Evolutionary conservation across 2,113 vertebrate genomes (phyloP), one percentile per base, ranked within the genome.

Genomic region (Polypterus bichir): DNA sequence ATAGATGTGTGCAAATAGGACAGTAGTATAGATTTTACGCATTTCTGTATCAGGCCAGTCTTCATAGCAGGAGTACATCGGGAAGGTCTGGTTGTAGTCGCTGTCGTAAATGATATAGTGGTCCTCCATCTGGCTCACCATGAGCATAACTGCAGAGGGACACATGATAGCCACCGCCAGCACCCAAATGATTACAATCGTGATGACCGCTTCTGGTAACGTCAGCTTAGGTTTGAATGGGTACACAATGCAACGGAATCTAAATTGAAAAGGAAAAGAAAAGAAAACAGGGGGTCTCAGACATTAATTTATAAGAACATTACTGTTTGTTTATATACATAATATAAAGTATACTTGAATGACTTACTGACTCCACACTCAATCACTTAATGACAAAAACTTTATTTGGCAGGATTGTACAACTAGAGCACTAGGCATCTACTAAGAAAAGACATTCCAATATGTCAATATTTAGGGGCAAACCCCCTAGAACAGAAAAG

Each of bases 1-100:
- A 70, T 89, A 89, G 71, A 88, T 85, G 69, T 80, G 80, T 1
- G 66, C 72, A 7, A 89, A 88, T 60, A 89, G 77, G 57, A 88
- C 76, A 0, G 77, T 81, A 1, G 88, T 89, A 68, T 88, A 89
- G 63, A 87, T 70, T 57, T 77, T 88, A 11, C 76, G 80, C 88
- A 87, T 88, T 47, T 76, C 64, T 0, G 77, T 78, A 51, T 82
- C 77, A 7, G 80, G 63, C 74, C 88, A 89, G 68, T 85, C 73
- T 70, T 89, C 88, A 0, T 81, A 88, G 75, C 88, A 89, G 47
- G 72, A 74, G 71, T 83, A 85, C n/a, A 86, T 66, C 0, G 84
- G 79, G 61, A 77, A 66, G 0, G 74, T 79, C 44, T 76, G 63
- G 71, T 83, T 87, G 67, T 73, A 75, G 60, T 85, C 73, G 1